A percentile compares a stretch with the other conserved stretches of the same genome.
phyloP scores from a whole-genome alignment of 2,113 vertebrate species.

The Orthochromis malagaraziensis region DNA sequence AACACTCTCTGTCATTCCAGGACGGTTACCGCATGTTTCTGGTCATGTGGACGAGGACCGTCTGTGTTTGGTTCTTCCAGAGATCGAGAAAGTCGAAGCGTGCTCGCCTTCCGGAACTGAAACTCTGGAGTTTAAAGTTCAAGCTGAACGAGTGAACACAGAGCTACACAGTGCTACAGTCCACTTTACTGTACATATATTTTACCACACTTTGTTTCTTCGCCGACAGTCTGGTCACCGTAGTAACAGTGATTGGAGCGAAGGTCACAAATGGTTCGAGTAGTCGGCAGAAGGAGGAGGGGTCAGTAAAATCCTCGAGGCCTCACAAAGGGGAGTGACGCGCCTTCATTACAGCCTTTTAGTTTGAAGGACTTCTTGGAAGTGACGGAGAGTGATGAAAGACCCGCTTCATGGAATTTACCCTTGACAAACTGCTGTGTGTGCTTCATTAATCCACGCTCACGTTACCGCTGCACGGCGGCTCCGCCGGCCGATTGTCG shows the following conservation, averaged over 20 bases:
- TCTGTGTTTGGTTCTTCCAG: not conserved
- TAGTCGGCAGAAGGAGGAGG: not conserved
- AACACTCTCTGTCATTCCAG: not conserved
- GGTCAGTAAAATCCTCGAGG: not conserved
- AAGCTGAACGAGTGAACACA: not conserved
- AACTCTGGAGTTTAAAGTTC: not conserved
- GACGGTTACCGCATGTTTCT: rapidly evolving
- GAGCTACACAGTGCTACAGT: not conserved
- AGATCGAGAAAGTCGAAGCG: not conserved
- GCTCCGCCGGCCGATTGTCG: not conserved
- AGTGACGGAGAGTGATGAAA: not conserved
- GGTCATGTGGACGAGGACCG: not conserved
- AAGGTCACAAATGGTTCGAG: not conserved
- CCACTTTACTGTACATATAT: not conserved
- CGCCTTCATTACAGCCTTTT: not conserved
- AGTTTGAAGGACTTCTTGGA: not conserved
- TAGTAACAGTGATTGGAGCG: not conserved
- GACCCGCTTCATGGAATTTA: not conserved
- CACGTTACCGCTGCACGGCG: not conserved
- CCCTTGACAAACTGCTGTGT: not conserved
- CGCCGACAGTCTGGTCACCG: rapidly evolving
- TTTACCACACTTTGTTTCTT: not conserved
- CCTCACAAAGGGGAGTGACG: not conserved
- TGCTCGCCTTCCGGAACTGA: rapidly evolving
- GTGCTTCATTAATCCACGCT: not conserved